Base-by-base conservation (phyloP, 1,140 invertebrate genomes). In the Ditylenchus dipsaci region DNA sequence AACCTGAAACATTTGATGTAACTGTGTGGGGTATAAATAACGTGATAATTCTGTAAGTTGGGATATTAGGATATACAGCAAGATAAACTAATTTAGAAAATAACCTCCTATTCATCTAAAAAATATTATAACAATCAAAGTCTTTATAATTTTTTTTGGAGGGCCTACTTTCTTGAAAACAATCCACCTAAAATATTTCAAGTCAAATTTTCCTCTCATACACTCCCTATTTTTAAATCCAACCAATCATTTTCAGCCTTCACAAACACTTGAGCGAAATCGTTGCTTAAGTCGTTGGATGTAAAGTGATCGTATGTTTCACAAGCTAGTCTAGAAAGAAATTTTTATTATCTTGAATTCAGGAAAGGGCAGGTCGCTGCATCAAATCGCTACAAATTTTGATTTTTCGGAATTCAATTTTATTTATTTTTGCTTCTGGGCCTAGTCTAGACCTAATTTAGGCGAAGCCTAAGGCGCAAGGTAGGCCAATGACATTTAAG, bases 221-320 rank as follows among this genome's bases (percentile, higher is more conserved):
- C 33, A 38, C n/a, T n/a, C 3, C 33, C 3, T 5, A 38, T 38
- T 38, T 38, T 38, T 38, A n/a, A n/a, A n/a, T 38, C 33, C 33
- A 5, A 38, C 72, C 72, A 73, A 63, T 73, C 72, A 38, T 75
- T 74, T 15, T 74, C 72, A 21, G 72, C 64, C 47, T 73, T 73
- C 1, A 76, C 26, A 47, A 45, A 67, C 17, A 73, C 33, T 65
- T 73, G 72, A 26, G 70, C 42, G 38, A 67, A 66, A 13, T 43
- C 27, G 19, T 53, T 15, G 49, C 15, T 26, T 3, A 11, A 3
- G 15, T 19, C n/a, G 21, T 73, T 63, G 21, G 69, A 19, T 23
- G 64, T 43, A 53, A 73, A 73, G 43, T 73, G 64, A 33, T 73
- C 72, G 27, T 69, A 73, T 5, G 72, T 76, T 53, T 73, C 72